Base-by-base conservation (phyloP, 1,140 invertebrate species). In the Zaprionus lachaisei region DNA sequence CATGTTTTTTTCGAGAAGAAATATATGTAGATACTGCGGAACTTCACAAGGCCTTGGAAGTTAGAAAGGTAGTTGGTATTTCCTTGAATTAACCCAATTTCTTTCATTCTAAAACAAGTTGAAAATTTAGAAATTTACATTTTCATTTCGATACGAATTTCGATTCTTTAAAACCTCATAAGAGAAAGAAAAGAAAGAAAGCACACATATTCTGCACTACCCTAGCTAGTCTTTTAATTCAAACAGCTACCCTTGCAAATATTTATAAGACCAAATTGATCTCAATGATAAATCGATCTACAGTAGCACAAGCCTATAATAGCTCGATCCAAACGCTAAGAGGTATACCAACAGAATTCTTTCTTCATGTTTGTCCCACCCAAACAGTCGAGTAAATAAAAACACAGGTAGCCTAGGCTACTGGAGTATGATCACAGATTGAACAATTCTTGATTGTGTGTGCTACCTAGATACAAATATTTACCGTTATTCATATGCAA, bases 371-470 rank as follows among this genome's bases (percentile, higher is more conserved):
- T 85, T 80, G 70, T 47, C 22, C 31, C 31, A 24, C 38, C 58
- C 51, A 86, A 84, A 86, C 82, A 86, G 55, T 34, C 63, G 34
- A 58, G 51, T 77, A 86, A 86, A 86, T 86, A 85, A 91, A 91
- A 91, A 90, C 71, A 85, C 81, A 57, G 85, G 85, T 85, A 85
- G 85, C 84, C 80, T 55, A 9, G n/a, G 41, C 38, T 44, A 44
- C 41, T 17, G 5, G 9, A 37, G 56, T 65, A 66, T 84, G 79
- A 66, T 62, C 81, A 84, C 74, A 90, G 64, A 79, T 74, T 90
- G 85, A 85, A 90, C 72, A 81, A 90, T 89, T 89, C 85, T 80
- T 89, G 85, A 90, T 90, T 89, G 85, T 89, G 84, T 81, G 84
- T 87, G 65, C 67, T 62, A 74, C 75, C 41, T 17, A 7, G 41